Evolutionary conservation across 1,140 invertebrate genomes (phyloP).

Genomic region (Meloidogyne exigua): DNA sequence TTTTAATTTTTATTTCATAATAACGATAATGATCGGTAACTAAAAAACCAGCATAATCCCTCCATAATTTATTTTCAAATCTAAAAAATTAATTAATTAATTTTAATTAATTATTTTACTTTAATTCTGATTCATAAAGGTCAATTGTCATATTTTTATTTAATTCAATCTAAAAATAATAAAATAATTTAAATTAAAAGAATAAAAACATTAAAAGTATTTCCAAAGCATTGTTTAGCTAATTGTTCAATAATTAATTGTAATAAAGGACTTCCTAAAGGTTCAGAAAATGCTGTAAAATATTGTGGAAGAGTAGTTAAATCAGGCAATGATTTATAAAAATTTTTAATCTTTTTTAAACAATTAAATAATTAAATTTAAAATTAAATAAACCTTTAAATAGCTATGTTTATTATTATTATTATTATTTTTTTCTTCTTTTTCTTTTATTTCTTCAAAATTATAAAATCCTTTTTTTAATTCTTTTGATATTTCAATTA

Average conservation of each 20-base stretch:
- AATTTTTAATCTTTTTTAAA: constrained; percentile 37
- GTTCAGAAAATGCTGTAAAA: constrained; percentile 49
- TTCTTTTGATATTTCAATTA: constrained; percentile 26
- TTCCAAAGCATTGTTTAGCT: not conserved
- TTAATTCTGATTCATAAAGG: constrained; percentile 38
- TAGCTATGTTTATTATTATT: constrained; percentile 24
- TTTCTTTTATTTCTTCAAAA: constrained; percentile 27
- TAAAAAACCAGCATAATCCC: constrained; percentile 46
- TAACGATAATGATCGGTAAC: constrained; percentile 43
- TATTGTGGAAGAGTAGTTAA: constrained; percentile 48
- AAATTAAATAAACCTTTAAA: constrained; percentile 7
- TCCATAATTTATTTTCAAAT: constrained; percentile 40
- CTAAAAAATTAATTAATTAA: constrained; percentile 6
- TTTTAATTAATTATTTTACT: no score
- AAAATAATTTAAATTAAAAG: not conserved
- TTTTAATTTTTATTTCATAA: constrained; percentile 40
- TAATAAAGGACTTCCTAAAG: constrained; percentile 37
- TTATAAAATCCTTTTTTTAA: constrained; percentile 42
- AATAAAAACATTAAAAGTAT: constrained; percentile 6
- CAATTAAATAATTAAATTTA: not conserved
- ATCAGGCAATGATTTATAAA: constrained; percentile 32
- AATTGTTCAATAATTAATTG: constrained; percentile 36
- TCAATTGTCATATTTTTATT: constrained; percentile 45
- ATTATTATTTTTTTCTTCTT: constrained; percentile 22
- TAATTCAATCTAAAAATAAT: constrained; percentile 28